Evolutionary conservation across 2,888 invertebrate genomes (phyloP), one percentile per base, ranked within the genome.

Genomic region (Dryadula phaetusa): DNA sequence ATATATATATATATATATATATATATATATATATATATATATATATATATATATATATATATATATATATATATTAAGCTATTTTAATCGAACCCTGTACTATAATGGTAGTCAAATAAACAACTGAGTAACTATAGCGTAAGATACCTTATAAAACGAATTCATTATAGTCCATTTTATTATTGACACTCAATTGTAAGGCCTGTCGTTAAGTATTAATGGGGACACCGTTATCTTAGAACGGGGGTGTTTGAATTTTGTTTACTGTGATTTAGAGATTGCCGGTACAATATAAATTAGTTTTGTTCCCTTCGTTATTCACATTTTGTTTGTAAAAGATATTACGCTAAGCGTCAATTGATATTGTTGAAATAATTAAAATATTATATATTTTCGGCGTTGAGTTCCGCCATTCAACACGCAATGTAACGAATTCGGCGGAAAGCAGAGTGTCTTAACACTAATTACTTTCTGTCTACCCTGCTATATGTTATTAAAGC

Each of bases 201-300:
- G 46, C 56, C 40, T 58, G 37, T 64, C 56, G 44, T 56, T 58
- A 56, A 64, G 64, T 56, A 64, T 56, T 64, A 56, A 47, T 56
- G 16, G 40, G 40, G 25, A 53, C 56, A 49, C 14, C 47, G 54
- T 58, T 64, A 64, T 58, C 46, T 37, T 2, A 14, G n/a, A 28
- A n/a, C 20, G 47, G 37, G 54, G 37, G 37, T 40, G 32, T 64
- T 64, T 58, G 47, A 64, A 58, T 58, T 64, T 64, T 58, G 64
- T 64, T 64, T 64, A 47, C 56, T 56, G 47, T 58, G 58, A 58
- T 58, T 64, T 58, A 28, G 64, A 58, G 64, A 56, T 56, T 47
- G 64, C 54, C 22, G 56, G 18, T 64, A 58, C 64, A 58, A 64
- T 64, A 64, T 64, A 58, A 64, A 64, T 64, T 64, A 64, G 64